Percentiles rank a stretch among this genome's conserved stretches.
Evolutionary conservation across 2,888 invertebrate genomes (phyloP).

Genomic region (Tanytarsus gracilentus): DNA sequence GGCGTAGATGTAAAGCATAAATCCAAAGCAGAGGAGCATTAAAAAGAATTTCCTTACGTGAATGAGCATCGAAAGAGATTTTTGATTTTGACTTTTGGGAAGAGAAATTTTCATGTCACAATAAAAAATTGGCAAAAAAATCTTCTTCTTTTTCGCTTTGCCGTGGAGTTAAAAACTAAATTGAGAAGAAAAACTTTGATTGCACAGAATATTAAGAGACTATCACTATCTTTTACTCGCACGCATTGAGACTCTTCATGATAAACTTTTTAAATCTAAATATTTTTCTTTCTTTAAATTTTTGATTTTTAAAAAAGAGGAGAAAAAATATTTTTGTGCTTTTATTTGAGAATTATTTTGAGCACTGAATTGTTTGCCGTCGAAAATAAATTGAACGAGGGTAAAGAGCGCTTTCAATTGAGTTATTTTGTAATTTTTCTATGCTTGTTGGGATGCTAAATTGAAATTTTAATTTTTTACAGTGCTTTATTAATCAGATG

Average conservation of each 20-base stretch:
- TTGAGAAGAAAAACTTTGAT: neutral
- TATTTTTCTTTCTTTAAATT: too few relatives aligned
- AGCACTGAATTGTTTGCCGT: too few relatives aligned
- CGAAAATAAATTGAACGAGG: too few relatives aligned
- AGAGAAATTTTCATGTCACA: constrained; percentile 14
- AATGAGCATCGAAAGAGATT: neutral
- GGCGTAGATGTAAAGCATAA: constrained; percentile 15
- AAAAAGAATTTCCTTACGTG: constrained; percentile 19
- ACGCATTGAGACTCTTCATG: constrained; percentile 21
- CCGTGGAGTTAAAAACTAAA: too few relatives aligned
- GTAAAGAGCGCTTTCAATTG: too few relatives aligned
- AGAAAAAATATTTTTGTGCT: too few relatives aligned
- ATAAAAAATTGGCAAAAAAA: neutral
- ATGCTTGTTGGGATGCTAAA: too few relatives aligned
- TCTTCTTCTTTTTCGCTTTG: neutral
- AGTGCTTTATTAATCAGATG: too few relatives aligned
- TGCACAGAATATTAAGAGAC: neutral
- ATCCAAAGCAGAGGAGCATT: constrained; percentile 4
- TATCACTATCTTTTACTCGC: neutral
- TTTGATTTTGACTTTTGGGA: neutral
- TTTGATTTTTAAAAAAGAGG: too few relatives aligned
- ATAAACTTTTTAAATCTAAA: neutral
- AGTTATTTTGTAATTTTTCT: too few relatives aligned
- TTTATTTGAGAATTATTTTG: too few relatives aligned
- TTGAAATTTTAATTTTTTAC: too few relatives aligned